Conservation (phyloP, 2,888 invertebrate species). For the Seira sanloemensis region DNA sequence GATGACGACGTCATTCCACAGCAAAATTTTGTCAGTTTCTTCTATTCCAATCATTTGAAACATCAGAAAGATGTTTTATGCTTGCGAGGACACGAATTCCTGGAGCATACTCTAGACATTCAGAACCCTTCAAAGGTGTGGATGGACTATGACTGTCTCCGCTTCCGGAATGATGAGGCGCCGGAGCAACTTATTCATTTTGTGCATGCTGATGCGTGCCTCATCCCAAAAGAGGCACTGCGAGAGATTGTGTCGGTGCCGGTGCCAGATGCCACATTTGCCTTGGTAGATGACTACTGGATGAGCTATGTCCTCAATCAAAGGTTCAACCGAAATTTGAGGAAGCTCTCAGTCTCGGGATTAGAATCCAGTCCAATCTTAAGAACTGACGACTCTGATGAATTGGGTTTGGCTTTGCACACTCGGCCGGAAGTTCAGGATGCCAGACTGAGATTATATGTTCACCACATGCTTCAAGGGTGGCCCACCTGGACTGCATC, state of each 20-base stretch:
- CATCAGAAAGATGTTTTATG: slow-evolving; percentile 60
- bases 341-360: slow-evolving; percentile 46
- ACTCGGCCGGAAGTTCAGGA: slow-evolving; percentile 65
- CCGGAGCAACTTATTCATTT: slow-evolving; percentile 64
- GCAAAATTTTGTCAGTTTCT: slow-evolving; percentile 55
- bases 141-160: slow-evolving; percentile 52
- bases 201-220: slow-evolving; percentile 64
- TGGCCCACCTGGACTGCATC: slow-evolving; percentile 55
- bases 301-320: slow-evolving; percentile 61
- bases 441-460: slow-evolving; percentile 59
- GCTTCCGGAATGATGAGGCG: slow-evolving; percentile 52
- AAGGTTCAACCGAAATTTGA: slow-evolving; percentile 57
- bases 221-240: slow-evolving; percentile 61
- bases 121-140: slow-evolving; percentile 54
- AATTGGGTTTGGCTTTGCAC: slow-evolving; percentile 58
- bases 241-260: slow-evolving; percentile 43
- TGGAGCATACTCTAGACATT: slow-evolving; percentile 44
- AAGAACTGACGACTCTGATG: slow-evolving; percentile 58
- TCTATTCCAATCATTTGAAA: slow-evolving; percentile 38
- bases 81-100: slow-evolving; percentile 59
- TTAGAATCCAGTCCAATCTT: slow-evolving; percentile 20
- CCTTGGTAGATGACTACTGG: slow-evolving; percentile 67
- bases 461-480: slow-evolving; percentile 67
- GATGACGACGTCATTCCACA: slow-evolving; percentile 62
- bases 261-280: slow-evolving; percentile 55